Conservation (phyloP, 2,888 invertebrate genomes). For the Drosophila bunnanda region DNA sequence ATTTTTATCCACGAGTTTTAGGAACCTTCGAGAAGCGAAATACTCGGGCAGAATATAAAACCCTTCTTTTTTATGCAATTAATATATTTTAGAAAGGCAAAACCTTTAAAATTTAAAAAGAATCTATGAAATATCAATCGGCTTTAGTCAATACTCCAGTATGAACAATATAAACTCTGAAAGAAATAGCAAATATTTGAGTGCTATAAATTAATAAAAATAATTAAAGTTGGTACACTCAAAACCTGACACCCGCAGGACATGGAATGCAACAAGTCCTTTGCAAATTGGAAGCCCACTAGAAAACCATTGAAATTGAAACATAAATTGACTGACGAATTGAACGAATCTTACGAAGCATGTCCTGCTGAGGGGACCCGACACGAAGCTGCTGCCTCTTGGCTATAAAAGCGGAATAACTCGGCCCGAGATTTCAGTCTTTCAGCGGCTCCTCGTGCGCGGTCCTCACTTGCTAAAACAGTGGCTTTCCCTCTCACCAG, state of each 20-base stretch:
- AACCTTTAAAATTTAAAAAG: constrained; percentile 1
- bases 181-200: background rate
- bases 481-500: background rate
- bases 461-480: background rate
- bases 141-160: background rate
- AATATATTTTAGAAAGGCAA: background rate
- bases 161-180: background rate
- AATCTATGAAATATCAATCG: background rate
- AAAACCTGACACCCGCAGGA: constrained; percentile 5
- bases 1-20: constrained; percentile 1
- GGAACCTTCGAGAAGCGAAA: constrained; percentile 32
- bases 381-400: constrained; percentile 17
- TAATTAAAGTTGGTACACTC: no score
- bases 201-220: no score
- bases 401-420: constrained; percentile 66
- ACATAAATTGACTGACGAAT: constrained; percentile 47
- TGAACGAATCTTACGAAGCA: constrained; percentile 63
- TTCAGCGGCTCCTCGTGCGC: constrained; percentile 38
- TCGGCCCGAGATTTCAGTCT: constrained; percentile 63
- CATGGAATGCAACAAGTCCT: constrained; percentile 64
- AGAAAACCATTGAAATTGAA: constrained; percentile 25
- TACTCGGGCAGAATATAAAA: background rate
- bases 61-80: background rate
- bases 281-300: background rate
- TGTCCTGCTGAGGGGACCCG: constrained; percentile 30